These are phyloP conservation scores for Adineta ricciae DNA, from an alignment of 2,888 invertebrate species.

Conservation along the genomic window DNA sequence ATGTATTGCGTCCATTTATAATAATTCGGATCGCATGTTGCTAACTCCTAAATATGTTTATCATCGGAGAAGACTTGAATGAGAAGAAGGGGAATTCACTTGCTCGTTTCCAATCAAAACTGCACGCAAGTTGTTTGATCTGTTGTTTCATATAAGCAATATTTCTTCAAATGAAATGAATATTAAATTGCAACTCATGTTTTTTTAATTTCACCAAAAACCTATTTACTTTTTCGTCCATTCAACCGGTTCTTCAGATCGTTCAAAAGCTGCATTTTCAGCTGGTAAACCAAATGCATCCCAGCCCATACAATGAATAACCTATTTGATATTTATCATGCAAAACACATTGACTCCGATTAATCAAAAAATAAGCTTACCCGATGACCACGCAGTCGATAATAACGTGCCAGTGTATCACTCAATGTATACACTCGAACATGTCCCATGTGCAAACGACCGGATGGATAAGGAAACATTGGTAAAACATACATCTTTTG, in stretches of 20 bases:
- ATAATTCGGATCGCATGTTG: constrained; percentile 75
- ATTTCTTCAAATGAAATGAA: constrained; percentile 41
- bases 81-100: constrained; percentile 35
- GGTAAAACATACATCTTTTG: constrained; percentile 59
- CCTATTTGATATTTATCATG: neutral
- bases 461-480: constrained; percentile 99
- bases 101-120: constrained; percentile 79
- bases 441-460: constrained; percentile 92
- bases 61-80: neutral
- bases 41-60: constrained; percentile 58
- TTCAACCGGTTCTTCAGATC: constrained; percentile 64
- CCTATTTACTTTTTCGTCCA: constrained; percentile 65
- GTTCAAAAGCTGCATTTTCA: constrained; percentile 90
- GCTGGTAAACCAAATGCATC: constrained; percentile 60
- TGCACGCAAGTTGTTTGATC: constrained; percentile 42
- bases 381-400: constrained; percentile 63
- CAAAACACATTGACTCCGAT: neutral
- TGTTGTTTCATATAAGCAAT: constrained; percentile 47
- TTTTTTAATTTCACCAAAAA: neutral
- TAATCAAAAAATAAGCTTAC: neutral
- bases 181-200: no score
- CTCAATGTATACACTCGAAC: constrained; percentile 90
- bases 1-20: constrained; percentile 88
- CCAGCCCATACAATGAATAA: constrained; percentile 36
- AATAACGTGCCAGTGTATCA: constrained; percentile 77